These are phyloP conservation scores for Pteropus alecto DNA, from an alignment of 2,113 vertebrate genomes.

Conservation along the genomic window DNA sequence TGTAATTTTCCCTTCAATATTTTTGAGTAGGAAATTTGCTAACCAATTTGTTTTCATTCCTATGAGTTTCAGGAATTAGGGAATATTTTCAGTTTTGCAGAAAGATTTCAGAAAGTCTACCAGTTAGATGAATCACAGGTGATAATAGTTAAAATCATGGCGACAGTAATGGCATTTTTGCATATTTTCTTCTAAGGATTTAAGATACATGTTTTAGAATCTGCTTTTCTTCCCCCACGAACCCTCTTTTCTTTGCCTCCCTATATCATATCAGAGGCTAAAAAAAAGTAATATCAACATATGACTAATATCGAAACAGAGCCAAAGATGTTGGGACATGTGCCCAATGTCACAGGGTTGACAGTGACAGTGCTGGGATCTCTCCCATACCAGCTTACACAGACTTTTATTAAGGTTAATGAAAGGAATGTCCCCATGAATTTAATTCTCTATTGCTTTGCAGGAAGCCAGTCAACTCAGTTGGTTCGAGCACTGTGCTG, in stretches of 20 bases:
- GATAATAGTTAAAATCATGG: conserved; percentile 2
- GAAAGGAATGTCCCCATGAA: conserved; percentile 4
- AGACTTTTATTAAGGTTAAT: conserved; percentile 25
- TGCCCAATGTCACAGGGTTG: background rate
- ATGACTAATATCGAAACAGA: background rate
- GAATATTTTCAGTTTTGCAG: conserved; percentile 10
- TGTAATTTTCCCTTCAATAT: conserved; percentile 68
- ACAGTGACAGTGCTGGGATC: background rate
- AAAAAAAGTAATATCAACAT: background rate
- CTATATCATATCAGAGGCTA: background rate
- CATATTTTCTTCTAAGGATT: background rate
- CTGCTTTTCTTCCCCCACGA: background rate
- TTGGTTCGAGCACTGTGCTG: background rate
- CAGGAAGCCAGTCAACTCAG: background rate
- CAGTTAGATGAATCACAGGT: background rate
- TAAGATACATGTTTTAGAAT: background rate
- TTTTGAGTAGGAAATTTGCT: conserved; percentile 74
- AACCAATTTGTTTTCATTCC: conserved; percentile 69
- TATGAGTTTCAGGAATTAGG: conserved; percentile 57
- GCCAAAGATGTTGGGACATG: background rate
- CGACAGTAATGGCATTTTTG: background rate
- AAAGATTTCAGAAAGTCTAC: conserved; percentile 18
- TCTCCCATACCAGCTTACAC: background rate
- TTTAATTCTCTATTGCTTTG: conserved; percentile 56
- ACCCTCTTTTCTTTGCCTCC: background rate